phyloP scores from a whole-genome alignment of 2,797 vertebrate genomes.

The Pipistrellus pipistrellus region DNA sequence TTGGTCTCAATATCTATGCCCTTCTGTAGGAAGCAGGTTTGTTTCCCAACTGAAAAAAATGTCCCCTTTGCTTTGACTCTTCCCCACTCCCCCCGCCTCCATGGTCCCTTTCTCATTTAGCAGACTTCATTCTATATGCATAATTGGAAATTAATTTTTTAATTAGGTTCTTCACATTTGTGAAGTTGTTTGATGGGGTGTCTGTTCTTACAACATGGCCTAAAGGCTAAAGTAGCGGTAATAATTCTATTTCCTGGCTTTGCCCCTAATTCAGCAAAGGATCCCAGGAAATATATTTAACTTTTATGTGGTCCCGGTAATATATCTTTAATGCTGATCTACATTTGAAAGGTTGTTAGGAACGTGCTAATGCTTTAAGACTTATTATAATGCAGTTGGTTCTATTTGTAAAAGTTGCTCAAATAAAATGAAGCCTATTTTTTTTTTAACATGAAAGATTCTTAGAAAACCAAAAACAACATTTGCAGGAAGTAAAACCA shows the following conservation, averaged over 20 bases:
- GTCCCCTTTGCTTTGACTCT: conserved; percentile 67
- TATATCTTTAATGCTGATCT: conserved; percentile 77
- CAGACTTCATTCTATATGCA: conserved; percentile 72
- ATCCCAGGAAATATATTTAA: conserved; percentile 78
- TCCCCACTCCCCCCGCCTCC: background rate
- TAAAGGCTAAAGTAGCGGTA: conserved; percentile 77
- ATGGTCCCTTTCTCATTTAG: conserved; percentile 73
- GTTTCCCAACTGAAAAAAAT: conserved; percentile 55
- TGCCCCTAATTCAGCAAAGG: conserved; percentile 75
- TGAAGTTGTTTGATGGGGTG: conserved; percentile 82
- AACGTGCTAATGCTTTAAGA: conserved; percentile 48
- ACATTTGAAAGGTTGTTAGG: conserved; percentile 71
- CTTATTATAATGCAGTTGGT: background rate
- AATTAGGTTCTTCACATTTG: conserved; percentile 82
- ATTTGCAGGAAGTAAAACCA: background rate
- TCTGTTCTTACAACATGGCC: conserved; percentile 77
- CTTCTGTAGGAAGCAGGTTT: conserved; percentile 35
- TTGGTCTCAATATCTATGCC: background rate
- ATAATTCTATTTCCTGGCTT: conserved; percentile 77
- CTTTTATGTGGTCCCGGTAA: conserved; percentile 71
- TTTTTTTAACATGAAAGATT: background rate
- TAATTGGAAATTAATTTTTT: conserved; percentile 84
- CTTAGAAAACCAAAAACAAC: conserved; percentile 31
- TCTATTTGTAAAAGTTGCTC: conserved; percentile 40
- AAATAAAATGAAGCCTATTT: conserved; percentile 44